Base-by-base conservation (phyloP, 2,797 vertebrate genomes). In the Myiothlypis chrysogaster region DNA sequence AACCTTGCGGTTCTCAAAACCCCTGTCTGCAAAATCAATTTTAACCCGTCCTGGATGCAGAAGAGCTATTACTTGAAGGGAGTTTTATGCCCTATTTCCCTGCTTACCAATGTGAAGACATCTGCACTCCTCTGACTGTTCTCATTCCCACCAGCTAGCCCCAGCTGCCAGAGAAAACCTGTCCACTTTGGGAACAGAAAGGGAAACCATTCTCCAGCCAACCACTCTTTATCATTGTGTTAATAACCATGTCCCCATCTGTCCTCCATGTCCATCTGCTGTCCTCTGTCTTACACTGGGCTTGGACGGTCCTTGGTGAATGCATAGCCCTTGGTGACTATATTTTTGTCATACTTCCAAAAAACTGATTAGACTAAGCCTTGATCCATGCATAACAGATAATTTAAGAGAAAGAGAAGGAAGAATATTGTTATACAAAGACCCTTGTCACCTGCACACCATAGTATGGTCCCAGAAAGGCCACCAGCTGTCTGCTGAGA, bases 81-180 rank as follows among this genome's bases (percentile, higher is more conserved):
- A 87, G 19, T 35, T 77, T 87, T 82, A 59, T 94, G 86, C 63
- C 66, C 49, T 92, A 49, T 80, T 94, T 94, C 73, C 49, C 30
- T 66, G 65, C 79, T 94, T 24, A 81, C 37, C 56, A 89, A 35
- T 43, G 56, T 83, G 87, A 93, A 89, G 87, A 94, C 79, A 87
- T 57, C 82, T 92, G 71, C 79, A 72, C 84, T 93, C 21, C 57
- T 57, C 72, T 89, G 82, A 24, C 44, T 80, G 39, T 52, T 85
- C 60, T 76, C 46, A 35, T 60, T 85, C 57, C 57, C 69, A 91
- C 68, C 87, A 96, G 56, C 56, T 73, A 91, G 49, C 23, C 39
- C 37, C 89, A 85, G 89, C 64, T 93, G 87, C 76, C 52, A 75
- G 77, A 83, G 75, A 32, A 96, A 96, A 94, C 56, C 43, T 88